These are phyloP conservation scores for Gouania willdenowi DNA, from an alignment of 2,797 vertebrate species.

Conservation along the genomic window DNA sequence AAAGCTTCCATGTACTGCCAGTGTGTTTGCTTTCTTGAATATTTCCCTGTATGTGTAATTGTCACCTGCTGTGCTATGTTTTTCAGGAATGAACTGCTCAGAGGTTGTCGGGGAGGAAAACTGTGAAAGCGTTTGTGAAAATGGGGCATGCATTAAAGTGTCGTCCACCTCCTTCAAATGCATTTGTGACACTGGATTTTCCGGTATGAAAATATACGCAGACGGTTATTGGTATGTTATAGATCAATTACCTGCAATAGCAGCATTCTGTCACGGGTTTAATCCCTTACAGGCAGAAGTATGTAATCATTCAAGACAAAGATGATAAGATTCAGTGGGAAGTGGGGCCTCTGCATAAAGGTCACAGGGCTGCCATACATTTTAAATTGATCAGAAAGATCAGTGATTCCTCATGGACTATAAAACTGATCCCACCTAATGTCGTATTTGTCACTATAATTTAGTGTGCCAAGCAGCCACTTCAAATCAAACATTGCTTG, in stretches of 20 bases:
- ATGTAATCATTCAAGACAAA: background rate
- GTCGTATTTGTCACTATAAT: conserved; percentile 44
- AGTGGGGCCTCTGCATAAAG: conserved; percentile 27
- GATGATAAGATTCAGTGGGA: conserved; percentile 1
- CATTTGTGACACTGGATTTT: conserved; percentile 59
- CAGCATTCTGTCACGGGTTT: conserved; percentile 1
- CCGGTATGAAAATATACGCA: conserved; percentile 55
- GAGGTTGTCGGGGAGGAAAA: conserved; percentile 73
- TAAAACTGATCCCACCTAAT: conserved; percentile 17
- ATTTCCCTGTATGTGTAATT: too few relatives aligned
- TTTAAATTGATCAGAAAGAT: conserved; percentile 40
- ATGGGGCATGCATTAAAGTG: conserved; percentile 68
- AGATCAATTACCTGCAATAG: too few relatives aligned
- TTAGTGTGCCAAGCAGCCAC: conserved; percentile 20
- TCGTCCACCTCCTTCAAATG: conserved; percentile 72
- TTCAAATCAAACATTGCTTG: conserved; percentile 38
- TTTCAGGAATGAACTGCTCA: conserved; percentile 79
- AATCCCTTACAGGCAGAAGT: background rate
- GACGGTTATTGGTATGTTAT: too few relatives aligned
- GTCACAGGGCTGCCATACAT: conserved; percentile 38
- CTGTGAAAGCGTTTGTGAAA: conserved; percentile 69
- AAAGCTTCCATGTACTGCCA: too few relatives aligned
- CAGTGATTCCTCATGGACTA: conserved; percentile 32
- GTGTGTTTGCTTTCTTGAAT: too few relatives aligned
- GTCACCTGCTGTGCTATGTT: background rate